phyloP scores from a whole-genome alignment of 2,888 invertebrate genomes.

The Euspilapteryx auroguttella region DNA sequence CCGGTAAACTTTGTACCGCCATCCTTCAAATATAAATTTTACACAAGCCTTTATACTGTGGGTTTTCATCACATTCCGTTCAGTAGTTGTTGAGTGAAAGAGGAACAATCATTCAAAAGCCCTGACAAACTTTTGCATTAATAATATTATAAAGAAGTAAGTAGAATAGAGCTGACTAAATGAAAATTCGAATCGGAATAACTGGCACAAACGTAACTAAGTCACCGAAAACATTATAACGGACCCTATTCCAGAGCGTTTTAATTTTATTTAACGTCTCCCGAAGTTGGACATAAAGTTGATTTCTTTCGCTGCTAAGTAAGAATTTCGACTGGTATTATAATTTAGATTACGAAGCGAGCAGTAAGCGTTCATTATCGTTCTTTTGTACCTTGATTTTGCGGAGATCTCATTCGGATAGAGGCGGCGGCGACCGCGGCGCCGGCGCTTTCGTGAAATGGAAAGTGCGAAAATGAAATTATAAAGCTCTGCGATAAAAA shows the following conservation, averaged over 20 bases:
- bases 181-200: constrained; percentile 40
- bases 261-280: constrained; percentile 58
- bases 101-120: too few relatives aligned
- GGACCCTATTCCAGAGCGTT: constrained; percentile 35
- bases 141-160: too few relatives aligned
- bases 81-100: too few relatives aligned
- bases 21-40: too few relatives aligned
- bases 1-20: constrained; percentile 4
- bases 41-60: too few relatives aligned
- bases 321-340: constrained; percentile 58
- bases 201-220: constrained; percentile 31
- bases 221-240: constrained; percentile 39
- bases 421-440: constrained; percentile 51
- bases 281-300: constrained; percentile 47
- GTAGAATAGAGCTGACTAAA: too few relatives aligned
- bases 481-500: constrained; percentile 61
- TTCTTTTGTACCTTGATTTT: constrained; percentile 62
- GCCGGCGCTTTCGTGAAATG: constrained; percentile 53
- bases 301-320: constrained; percentile 55
- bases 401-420: constrained; percentile 60
- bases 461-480: constrained; percentile 63
- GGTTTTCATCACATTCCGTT: too few relatives aligned
- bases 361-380: constrained; percentile 61
- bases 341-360: constrained; percentile 61
- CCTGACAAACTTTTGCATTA: too few relatives aligned